Evolutionary conservation across 2,113 vertebrate species (phyloP), one percentile per base, ranked within the genome.

Genomic region (Phoenicopterus ruber): DNA sequence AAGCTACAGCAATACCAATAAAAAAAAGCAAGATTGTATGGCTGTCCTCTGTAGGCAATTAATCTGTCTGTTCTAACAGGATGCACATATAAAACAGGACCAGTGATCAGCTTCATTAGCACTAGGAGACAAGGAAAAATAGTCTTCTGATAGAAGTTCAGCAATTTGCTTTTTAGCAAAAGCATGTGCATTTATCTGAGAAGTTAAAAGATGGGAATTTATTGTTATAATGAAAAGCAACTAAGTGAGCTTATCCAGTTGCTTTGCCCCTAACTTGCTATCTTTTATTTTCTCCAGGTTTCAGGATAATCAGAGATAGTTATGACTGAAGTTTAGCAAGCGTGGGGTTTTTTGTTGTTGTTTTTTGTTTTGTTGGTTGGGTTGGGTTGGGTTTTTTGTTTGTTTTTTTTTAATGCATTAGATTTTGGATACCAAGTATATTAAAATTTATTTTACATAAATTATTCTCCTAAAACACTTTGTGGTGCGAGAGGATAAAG

Each of bases 101-200:
- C 50, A 71, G 66, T 88, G 94, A 90, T 81, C 78, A 91, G n/a
- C 20, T 94, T 96, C 57, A 80, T 96, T 96, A 92, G 10, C 59
- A 76, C 28, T 80, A 22, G 14, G 32, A 95, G 52, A 74, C 15
- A 95, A 92, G 71, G 36, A 84, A 86, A 42, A 82, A 63, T 24
- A 72, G 12, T 16, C 3, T 69, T 81, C 74, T 57, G 32, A 83
- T 55, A 69, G 47, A 91, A 94, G 52, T 74, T 93, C 58, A 96
- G 34, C 40, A 88, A 46, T 71, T 10, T 63, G 24, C 6, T 78
- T 96, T 96, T 76, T 81, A 88, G 83, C 46, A 85, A 72, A 76
- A 84, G 31, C 34, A 34, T 7, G 49, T 85, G 55, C 52, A 82
- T 78, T 94, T 92, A 42, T 58, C 34, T 71, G 61, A 82, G n/a